phyloP scores from a whole-genome alignment of 2,888 invertebrate species.

The Eupithecia insigniata region DNA sequence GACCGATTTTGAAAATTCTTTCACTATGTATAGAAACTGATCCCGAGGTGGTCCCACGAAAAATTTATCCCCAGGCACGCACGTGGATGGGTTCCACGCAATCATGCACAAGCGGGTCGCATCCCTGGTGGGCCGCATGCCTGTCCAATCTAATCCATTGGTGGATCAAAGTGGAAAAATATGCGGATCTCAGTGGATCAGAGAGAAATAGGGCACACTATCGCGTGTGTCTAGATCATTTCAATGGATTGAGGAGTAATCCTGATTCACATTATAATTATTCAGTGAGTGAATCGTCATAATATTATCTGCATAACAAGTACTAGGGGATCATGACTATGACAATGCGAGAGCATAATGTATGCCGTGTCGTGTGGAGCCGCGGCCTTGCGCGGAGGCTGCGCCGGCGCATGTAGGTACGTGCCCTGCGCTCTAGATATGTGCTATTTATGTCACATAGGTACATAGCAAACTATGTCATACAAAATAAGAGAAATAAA shows the following conservation, averaged over 20 bases:
- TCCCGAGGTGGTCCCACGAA: too few relatives aligned
- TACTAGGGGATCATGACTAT: slow-evolving; percentile 12
- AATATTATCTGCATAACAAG: background rate
- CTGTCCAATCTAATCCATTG: too few relatives aligned
- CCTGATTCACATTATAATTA: background rate
- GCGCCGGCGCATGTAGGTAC: slow-evolving; percentile 8
- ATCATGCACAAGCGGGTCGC: too few relatives aligned
- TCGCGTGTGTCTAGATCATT: background rate
- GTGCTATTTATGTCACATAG: background rate
- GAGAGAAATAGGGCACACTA: background rate
- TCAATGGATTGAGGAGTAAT: background rate
- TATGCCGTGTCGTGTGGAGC: background rate
- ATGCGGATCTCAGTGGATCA: too few relatives aligned
- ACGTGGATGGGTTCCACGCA: too few relatives aligned
- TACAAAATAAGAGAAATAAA: background rate
- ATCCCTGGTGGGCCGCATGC: too few relatives aligned
- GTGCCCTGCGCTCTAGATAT: background rate
- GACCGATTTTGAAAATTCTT: too few relatives aligned
- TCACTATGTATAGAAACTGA: too few relatives aligned
- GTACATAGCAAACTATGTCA: slow-evolving; percentile 3
- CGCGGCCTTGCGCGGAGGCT: slow-evolving; percentile 6
- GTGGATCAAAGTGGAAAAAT: too few relatives aligned
- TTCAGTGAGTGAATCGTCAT: background rate
- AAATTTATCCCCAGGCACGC: too few relatives aligned
- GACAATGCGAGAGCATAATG: background rate